These are phyloP conservation scores for Tetramorium alpestre DNA, from an alignment of 1,140 invertebrate species.

Conservation along the genomic window DNA sequence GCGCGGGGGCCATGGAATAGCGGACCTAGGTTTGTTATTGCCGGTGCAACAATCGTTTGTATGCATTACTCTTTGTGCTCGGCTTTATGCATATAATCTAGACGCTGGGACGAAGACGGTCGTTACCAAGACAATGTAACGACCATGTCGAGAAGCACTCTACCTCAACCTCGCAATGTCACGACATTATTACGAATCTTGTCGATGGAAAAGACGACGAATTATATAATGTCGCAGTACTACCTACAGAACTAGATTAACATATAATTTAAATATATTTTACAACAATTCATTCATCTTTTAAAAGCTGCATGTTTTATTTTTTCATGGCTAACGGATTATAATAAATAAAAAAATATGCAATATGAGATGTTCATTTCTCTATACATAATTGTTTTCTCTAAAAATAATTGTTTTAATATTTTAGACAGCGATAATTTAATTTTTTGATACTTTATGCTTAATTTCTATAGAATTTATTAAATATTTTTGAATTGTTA, in stretches of 20 bases:
- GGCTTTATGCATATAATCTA: constrained; percentile 57
- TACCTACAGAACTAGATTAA: not conserved
- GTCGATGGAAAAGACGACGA: constrained; percentile 3
- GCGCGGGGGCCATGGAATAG: not conserved
- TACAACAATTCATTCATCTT: not conserved
- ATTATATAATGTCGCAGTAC: constrained; percentile 7
- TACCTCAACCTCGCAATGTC: not conserved
- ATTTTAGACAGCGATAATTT: not conserved
- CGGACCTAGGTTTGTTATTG: constrained; percentile 44
- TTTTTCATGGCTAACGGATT: not conserved
- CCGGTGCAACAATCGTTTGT: constrained; percentile 56
- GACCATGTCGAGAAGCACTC: not conserved
- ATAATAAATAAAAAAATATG: not conserved
- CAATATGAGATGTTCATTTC: not conserved
- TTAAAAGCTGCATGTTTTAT: not conserved
- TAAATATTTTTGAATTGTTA: not conserved
- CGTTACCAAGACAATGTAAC: constrained; percentile 51
- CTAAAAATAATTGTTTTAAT: not conserved
- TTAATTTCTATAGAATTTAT: not conserved
- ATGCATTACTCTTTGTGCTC: constrained; percentile 57
- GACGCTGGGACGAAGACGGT: constrained; percentile 11
- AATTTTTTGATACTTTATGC: not conserved
- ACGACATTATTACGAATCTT: not conserved
- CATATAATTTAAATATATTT: not conserved
- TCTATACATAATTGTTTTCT: not conserved